These are phyloP conservation scores for Limenitis arthemis DNA, from an alignment of 2,888 invertebrate genomes.

Conservation along the genomic window DNA sequence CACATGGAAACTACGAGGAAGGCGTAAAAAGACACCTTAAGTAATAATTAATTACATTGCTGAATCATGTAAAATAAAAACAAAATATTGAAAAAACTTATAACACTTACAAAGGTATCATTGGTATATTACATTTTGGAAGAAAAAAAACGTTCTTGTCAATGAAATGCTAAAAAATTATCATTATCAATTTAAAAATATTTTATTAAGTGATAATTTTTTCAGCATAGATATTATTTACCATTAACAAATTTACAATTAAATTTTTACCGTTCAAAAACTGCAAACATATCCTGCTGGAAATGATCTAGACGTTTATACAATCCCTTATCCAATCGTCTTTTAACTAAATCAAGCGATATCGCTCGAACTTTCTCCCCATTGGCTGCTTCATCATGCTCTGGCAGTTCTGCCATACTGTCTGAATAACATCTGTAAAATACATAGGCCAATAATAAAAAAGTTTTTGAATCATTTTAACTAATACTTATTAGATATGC, in stretches of 20 bases:
- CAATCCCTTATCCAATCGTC: slow-evolving; percentile 90
- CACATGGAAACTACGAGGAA: too few relatives aligned
- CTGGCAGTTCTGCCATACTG: slow-evolving; percentile 93
- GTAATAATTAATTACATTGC: too few relatives aligned
- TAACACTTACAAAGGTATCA: too few relatives aligned
- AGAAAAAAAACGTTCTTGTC: not conserved
- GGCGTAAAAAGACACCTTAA: too few relatives aligned
- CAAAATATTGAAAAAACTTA: too few relatives aligned
- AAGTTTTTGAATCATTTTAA: not conserved
- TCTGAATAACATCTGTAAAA: slow-evolving; percentile 89
- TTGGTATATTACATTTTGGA: too few relatives aligned
- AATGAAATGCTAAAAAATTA: too few relatives aligned
- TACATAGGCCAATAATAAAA: not conserved
- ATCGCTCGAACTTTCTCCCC: slow-evolving; percentile 82
- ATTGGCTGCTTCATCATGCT: slow-evolving; percentile 79
- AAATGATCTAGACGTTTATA: slow-evolving; percentile 95
- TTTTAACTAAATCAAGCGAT: slow-evolving; percentile 93
- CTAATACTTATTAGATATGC: too few relatives aligned
- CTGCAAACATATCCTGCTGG: slow-evolving; percentile 96
- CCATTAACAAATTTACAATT: too few relatives aligned
- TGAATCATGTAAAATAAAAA: too few relatives aligned
- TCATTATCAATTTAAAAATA: not conserved
- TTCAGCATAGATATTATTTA: not conserved
- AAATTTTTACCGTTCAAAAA: slow-evolving; percentile 77
- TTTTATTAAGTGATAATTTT: not conserved